Conservation (phyloP, 2,113 vertebrate genomes). For the Pipra filicauda region DNA sequence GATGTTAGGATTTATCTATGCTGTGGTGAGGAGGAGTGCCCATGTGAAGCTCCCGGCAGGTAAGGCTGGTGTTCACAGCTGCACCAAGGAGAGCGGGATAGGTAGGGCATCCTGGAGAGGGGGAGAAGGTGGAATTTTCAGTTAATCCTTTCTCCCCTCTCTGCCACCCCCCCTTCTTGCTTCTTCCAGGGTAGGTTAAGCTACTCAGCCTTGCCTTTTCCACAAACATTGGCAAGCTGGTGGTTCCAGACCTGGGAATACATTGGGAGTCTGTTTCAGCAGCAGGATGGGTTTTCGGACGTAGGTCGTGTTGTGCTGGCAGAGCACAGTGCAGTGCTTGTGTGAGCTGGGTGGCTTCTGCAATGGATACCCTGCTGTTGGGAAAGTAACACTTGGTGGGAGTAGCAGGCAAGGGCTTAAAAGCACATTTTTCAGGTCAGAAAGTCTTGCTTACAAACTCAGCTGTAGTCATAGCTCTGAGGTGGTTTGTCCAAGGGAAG, state of each 20-base stretch:
- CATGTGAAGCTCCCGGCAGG: neutral
- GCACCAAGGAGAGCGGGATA: accelerated
- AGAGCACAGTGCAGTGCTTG: conserved; percentile 50
- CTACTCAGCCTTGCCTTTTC: neutral
- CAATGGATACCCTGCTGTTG: neutral
- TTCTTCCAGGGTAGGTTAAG: neutral
- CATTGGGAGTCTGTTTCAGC: conserved; percentile 38
- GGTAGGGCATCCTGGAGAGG: neutral
- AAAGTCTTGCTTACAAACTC: neutral
- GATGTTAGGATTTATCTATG: neutral
- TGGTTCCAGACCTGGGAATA: neutral
- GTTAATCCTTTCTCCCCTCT: neutral
- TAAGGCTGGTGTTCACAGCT: neutral
- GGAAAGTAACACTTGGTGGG: neutral
- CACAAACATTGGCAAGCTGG: neutral
- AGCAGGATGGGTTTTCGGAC: neutral
- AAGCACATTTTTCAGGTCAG: neutral
- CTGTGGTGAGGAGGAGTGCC: neutral
- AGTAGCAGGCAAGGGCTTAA: conserved; percentile 8
- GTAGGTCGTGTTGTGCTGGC: neutral
- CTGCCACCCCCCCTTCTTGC: neutral
- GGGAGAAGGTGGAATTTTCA: neutral
- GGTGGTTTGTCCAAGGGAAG: neutral
- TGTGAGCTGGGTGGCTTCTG: conserved; percentile 44
- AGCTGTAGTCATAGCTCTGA: neutral